A percentile compares a stretch with the other conserved stretches of the same genome.
phyloP scores from a whole-genome alignment of 2,797 vertebrate species.

The Argya squamiceps region DNA sequence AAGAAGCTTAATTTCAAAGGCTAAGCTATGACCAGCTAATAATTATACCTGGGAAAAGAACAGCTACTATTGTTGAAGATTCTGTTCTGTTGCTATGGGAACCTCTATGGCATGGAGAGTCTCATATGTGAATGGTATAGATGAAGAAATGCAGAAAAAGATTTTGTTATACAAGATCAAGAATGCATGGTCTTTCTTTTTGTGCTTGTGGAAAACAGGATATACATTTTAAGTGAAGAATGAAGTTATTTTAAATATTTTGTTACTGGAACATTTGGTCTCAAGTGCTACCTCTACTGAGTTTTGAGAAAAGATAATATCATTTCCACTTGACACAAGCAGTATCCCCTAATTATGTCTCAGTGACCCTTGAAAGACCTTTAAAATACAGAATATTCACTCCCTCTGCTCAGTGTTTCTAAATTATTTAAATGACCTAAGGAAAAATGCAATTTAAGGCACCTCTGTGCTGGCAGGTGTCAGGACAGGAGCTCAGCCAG shows the following conservation, averaged over 20 bases:
- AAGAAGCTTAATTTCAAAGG: not conserved
- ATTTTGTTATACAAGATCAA: not conserved
- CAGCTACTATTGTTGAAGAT: slow-evolving; percentile 2
- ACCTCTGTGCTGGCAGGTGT: not conserved
- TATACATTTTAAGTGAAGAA: not conserved
- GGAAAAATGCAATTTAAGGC: not conserved
- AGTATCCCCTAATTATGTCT: not conserved
- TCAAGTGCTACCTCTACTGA: not conserved
- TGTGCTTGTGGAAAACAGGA: not conserved
- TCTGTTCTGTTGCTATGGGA: slow-evolving; percentile 45
- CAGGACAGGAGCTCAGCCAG: not conserved
- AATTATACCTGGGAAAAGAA: slow-evolving; percentile 9
- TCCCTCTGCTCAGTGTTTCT: not conserved
- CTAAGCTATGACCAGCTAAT: not conserved
- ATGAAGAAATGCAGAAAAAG: not conserved
- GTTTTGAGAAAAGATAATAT: not conserved
- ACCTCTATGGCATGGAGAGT: not conserved
- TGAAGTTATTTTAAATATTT: not conserved
- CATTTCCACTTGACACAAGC: not conserved
- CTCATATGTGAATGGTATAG: not conserved
- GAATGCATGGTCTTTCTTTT: not conserved
- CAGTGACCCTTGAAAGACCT: not conserved
- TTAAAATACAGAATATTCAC: not conserved
- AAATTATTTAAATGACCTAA: slow-evolving; percentile 9
- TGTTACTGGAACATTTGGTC: not conserved